These are phyloP conservation scores for Pseudococcus longispinus DNA, from an alignment of 2,888 invertebrate species.

Conservation along the genomic window DNA sequence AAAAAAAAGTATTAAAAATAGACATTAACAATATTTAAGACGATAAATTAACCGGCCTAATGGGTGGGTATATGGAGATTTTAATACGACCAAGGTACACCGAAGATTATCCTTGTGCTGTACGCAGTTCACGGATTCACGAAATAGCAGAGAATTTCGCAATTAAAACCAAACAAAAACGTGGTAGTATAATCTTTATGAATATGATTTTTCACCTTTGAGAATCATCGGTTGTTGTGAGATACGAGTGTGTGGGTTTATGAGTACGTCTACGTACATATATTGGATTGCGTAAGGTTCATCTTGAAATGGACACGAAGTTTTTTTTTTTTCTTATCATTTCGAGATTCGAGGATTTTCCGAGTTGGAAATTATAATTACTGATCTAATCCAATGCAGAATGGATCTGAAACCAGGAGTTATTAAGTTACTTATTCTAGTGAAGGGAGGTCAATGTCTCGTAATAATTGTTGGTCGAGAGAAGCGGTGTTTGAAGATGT, in stretches of 20 bases:
- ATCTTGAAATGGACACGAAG: no score
- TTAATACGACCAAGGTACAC: not conserved
- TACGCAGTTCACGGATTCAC: not conserved
- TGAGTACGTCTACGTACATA: no score
- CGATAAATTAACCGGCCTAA: not conserved
- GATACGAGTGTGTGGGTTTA: not conserved
- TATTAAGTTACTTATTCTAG: no score
- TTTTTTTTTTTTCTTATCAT: no score
- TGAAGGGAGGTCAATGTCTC: no score
- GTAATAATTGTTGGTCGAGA: no score
- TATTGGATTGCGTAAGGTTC: no score
- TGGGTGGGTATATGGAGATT: not conserved
- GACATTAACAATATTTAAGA: not conserved
- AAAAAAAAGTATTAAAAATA: not conserved
- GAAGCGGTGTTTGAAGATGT: no score
- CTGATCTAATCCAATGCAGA: no score
- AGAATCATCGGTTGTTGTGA: not conserved
- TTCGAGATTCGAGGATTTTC: no score
- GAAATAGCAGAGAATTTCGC: not conserved
- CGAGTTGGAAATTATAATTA: no score
- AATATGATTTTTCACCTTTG: not conserved
- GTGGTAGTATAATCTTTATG: not conserved
- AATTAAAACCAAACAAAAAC: not conserved
- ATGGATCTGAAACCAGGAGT: no score
- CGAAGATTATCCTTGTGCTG: not conserved